Conservation (phyloP, 2,888 invertebrate genomes). For the Iphiclides podalirius region DNA sequence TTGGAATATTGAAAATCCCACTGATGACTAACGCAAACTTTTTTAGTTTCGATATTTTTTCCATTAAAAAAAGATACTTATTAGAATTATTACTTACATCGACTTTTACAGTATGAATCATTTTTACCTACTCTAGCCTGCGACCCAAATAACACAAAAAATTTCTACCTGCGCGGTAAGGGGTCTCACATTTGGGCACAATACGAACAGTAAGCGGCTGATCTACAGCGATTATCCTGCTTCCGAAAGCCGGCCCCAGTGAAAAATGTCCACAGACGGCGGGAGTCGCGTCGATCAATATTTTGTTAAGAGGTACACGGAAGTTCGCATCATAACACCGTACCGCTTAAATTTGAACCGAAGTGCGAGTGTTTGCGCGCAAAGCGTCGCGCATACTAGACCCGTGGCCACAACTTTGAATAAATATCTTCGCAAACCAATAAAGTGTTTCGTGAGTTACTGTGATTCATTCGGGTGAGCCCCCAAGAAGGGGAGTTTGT, state of each 20-base stretch:
- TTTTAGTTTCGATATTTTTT: too few species aligned
- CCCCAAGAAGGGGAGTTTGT: constrained; percentile 76
- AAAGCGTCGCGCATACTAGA: constrained; percentile 28
- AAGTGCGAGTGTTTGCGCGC: constrained; percentile 29
- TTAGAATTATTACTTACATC: constrained; percentile 14
- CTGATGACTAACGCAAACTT: too few species aligned
- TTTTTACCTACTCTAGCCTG: constrained; percentile 40
- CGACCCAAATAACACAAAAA: constrained; percentile 68
- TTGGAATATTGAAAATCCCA: too few species aligned
- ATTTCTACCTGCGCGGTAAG: constrained; percentile 66
- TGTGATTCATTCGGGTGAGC: constrained; percentile 75
- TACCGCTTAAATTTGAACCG: constrained; percentile 61
- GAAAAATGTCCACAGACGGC: constrained; percentile 57
- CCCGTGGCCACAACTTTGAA: constrained; percentile 39
- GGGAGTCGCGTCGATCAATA: constrained; percentile 70
- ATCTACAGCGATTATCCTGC: constrained; percentile 62
- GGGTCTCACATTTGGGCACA: constrained; percentile 57
- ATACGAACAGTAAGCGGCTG: constrained; percentile 55
- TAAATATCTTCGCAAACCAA: constrained; percentile 48
- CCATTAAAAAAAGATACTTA: constrained; percentile 13
- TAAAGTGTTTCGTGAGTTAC: constrained; percentile 57
- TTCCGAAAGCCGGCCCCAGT: constrained; percentile 47
- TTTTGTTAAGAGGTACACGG: constrained; percentile 61
- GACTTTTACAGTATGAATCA: constrained; percentile 30
- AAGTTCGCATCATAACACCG: constrained; percentile 57